A percentile compares a stretch with the other conserved stretches of the same genome.
Evolutionary conservation across 2,113 vertebrate species (phyloP).

Genomic region (Machaerirhynchus nigripectus): DNA sequence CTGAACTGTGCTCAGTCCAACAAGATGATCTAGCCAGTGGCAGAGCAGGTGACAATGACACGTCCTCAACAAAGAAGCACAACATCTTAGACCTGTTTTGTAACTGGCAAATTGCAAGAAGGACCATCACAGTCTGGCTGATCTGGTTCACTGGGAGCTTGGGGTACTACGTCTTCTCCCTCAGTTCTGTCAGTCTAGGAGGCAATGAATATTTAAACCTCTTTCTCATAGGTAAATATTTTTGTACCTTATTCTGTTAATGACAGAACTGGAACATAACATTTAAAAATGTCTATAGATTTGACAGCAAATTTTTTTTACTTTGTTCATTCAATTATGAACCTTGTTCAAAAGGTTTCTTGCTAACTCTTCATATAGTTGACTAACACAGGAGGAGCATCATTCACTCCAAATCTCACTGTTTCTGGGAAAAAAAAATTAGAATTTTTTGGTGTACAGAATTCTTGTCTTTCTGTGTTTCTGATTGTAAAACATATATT

Average conservation of each 20-base stretch:
- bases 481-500: background rate
- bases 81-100: constrained; percentile 85
- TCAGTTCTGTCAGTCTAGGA: constrained; percentile 86
- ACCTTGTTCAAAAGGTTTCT: background rate
- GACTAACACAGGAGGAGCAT: background rate
- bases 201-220: constrained; percentile 90
- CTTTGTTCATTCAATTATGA: background rate
- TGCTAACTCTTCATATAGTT: background rate
- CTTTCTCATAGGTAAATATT: constrained; percentile 86
- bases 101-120: constrained; percentile 80
- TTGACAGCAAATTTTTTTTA: background rate
- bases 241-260: background rate
- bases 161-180: constrained; percentile 90
- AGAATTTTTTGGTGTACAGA: background rate
- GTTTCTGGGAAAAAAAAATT: background rate
- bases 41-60: background rate
- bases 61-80: constrained; percentile 70
- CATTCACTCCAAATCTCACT: background rate
- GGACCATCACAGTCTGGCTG: constrained; percentile 88
- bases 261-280: background rate
- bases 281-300: background rate
- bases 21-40: constrained; percentile 2
- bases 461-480: background rate
- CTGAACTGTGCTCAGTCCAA: constrained; percentile 76
- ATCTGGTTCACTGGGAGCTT: constrained; percentile 92